Percentiles rank a stretch among this genome's conserved stretches.
Evolutionary conservation across 1,140 invertebrate species (phyloP).

Genomic region (Calosoma granatense): DNA sequence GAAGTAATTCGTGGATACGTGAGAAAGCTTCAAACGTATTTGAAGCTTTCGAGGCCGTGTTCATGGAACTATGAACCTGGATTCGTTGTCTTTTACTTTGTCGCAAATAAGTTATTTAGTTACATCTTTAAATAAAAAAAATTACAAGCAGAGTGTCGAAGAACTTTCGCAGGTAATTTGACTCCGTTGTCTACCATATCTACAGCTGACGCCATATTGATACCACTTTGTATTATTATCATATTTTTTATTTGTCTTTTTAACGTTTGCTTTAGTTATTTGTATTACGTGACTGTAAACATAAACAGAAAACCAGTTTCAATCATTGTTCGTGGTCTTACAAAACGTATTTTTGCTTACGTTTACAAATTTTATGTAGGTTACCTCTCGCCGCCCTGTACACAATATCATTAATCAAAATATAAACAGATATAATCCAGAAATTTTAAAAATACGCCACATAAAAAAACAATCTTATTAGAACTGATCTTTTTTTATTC

Average conservation of each 20-base stretch:
- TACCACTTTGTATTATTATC: slow-evolving; percentile 30
- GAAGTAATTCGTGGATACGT: slow-evolving; percentile 50
- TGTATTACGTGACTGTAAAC: no score
- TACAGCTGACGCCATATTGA: slow-evolving; percentile 29
- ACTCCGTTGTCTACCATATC: slow-evolving; percentile 19
- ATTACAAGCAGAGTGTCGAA: slow-evolving; percentile 77
- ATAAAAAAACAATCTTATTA: no score
- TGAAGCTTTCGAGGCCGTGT: slow-evolving; percentile 70
- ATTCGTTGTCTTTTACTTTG: slow-evolving; percentile 94
- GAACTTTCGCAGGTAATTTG: slow-evolving; percentile 59
- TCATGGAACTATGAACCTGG: slow-evolving; percentile 98
- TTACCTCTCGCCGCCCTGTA: no score
- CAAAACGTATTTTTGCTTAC: no score
- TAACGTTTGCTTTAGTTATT: no score
- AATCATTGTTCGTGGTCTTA: no score
- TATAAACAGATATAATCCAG: no score
- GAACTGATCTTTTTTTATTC: no score
- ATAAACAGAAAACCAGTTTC: no score
- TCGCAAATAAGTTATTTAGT: slow-evolving; percentile 96
- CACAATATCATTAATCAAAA: no score
- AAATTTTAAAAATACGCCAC: no score
- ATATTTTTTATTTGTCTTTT: slow-evolving; percentile 24
- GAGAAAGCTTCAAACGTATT: slow-evolving; percentile 76
- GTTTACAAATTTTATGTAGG: no score
- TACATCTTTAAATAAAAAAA: slow-evolving; percentile 91